Conservation (phyloP, 2,888 invertebrate genomes). For the Rhodophaea formosa region DNA sequence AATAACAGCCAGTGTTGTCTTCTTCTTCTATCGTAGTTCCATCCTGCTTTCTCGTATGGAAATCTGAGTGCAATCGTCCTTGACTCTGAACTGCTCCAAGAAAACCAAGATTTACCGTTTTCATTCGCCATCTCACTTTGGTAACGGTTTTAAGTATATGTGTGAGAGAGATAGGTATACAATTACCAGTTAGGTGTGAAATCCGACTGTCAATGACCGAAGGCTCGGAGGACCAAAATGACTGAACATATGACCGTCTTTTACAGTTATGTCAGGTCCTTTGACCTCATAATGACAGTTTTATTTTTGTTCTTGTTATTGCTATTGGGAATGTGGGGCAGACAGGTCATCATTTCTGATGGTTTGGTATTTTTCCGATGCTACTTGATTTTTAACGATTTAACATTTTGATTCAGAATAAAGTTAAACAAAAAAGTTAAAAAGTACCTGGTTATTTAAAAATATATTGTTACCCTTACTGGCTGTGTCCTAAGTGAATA, state of each 20-base stretch:
- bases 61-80: constrained; percentile 69
- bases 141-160: constrained; percentile 23
- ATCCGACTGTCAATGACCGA: constrained; percentile 74
- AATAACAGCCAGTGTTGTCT: constrained; percentile 37
- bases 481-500: no score
- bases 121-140: constrained; percentile 46
- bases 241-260: constrained; percentile 53
- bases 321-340: constrained; percentile 9
- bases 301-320: constrained; percentile 5
- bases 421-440: no score
- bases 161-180: constrained; percentile 45
- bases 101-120: constrained; percentile 69
- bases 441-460: no score
- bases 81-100: constrained; percentile 61
- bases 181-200: constrained; percentile 59
- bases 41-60: constrained; percentile 44
- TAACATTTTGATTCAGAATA: no score
- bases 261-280: constrained; percentile 59
- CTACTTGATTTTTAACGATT: no score
- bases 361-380: background rate
- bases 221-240: constrained; percentile 65
- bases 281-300: constrained; percentile 41
- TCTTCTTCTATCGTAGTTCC: constrained; percentile 41
- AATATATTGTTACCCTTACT: no score
- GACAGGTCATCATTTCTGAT: background rate